Evolutionary conservation across 2,888 invertebrate species (phyloP).

Genomic region (Chrysolina oricalcia): DNA sequence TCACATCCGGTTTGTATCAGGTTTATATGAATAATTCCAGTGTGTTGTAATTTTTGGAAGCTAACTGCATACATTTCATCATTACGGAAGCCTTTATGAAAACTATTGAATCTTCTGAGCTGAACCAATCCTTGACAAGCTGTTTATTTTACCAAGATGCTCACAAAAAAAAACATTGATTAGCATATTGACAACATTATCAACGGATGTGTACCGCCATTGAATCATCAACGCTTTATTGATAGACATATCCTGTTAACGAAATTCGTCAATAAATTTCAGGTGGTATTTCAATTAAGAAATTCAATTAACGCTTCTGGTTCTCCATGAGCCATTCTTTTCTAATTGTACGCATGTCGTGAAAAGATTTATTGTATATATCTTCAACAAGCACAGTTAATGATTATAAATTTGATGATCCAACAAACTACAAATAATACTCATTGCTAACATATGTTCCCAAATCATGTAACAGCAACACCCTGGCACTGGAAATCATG

Average conservation of each 20-base stretch:
- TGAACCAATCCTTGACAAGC: background rate
- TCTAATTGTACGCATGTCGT: background rate
- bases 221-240: background rate
- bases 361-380: background rate
- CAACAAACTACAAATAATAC: too few species aligned
- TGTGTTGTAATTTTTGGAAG: too few species aligned
- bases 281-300: slow-evolving; percentile 7
- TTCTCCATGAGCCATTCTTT: background rate
- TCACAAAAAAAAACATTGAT: background rate
- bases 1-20: too few species aligned
- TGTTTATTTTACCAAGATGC: background rate
- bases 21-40: too few species aligned
- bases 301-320: slow-evolving; percentile 15
- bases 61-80: too few species aligned
- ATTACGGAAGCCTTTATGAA: too few species aligned
- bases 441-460: too few species aligned
- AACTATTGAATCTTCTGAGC: background rate
- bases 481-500: too few species aligned
- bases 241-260: slow-evolving; percentile 14
- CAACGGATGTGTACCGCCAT: background rate
- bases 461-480: too few species aligned
- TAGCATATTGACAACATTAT: background rate
- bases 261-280: background rate
- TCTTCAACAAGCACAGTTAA: background rate
- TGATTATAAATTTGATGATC: too few species aligned